A percentile compares a stretch with the other conserved stretches of the same genome.
phyloP scores from a whole-genome alignment of 2,797 vertebrate species.

The Clamator glandarius region DNA sequence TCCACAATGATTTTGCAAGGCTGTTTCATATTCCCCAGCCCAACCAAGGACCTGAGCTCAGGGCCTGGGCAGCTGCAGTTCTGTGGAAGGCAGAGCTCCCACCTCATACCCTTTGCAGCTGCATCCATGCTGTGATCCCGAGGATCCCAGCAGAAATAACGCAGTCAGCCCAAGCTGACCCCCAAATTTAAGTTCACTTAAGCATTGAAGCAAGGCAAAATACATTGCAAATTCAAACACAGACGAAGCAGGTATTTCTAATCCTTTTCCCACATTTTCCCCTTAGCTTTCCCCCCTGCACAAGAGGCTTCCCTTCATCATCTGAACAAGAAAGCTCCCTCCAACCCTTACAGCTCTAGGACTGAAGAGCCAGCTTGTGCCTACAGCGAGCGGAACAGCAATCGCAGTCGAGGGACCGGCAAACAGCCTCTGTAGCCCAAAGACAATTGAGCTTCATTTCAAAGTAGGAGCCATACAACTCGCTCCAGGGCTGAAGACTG shows the following conservation, averaged over 20 bases:
- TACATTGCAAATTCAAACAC: neutral
- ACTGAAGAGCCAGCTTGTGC: constrained; percentile 25
- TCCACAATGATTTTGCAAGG: constrained; percentile 71
- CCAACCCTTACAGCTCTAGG: constrained; percentile 24
- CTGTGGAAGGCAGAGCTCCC: neutral
- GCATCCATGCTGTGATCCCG: neutral
- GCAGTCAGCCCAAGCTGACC: neutral
- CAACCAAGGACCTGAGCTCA: neutral
- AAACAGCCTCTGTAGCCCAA: constrained; percentile 53
- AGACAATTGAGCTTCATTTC: constrained; percentile 60
- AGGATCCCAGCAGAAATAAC: neutral
- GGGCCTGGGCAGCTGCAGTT: neutral
- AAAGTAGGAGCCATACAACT: constrained; percentile 54
- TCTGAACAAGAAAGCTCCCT: neutral
- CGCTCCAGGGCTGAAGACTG: constrained; percentile 48
- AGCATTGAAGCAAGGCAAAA: neutral
- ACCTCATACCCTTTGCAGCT: neutral
- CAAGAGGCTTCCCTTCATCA: neutral
- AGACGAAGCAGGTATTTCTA: neutral
- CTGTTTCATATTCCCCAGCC: constrained; percentile 44
- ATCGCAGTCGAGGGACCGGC: constrained; percentile 41
- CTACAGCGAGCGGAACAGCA: constrained; percentile 49
- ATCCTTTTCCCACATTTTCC: neutral
- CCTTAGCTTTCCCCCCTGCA: neutral
- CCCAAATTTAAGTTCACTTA: neutral